Percentiles rank a stretch among this genome's conserved stretches.
Evolutionary conservation across 2,888 invertebrate genomes (phyloP).

Genomic region (Trisateles emortualis): DNA sequence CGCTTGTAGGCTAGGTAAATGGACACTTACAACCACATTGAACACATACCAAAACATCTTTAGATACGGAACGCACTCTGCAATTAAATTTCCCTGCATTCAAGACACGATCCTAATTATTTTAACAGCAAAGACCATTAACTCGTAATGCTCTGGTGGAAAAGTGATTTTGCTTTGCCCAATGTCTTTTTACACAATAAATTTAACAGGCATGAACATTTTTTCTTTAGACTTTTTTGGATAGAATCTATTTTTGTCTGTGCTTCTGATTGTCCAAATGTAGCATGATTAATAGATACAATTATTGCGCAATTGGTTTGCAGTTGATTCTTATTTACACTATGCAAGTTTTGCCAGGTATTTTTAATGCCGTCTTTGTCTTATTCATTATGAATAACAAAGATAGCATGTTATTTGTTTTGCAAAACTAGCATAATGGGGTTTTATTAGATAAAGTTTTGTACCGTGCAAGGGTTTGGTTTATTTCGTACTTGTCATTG

Average conservation of each 20-base stretch:
- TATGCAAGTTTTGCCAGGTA: background rate
- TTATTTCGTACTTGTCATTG: conserved; percentile 24
- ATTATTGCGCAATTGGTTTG: conserved; percentile 18
- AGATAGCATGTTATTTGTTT: background rate
- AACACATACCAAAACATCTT: conserved; percentile 11
- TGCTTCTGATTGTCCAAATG: conserved; percentile 34
- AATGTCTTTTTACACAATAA: conserved; percentile 25
- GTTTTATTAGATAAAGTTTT: conserved; percentile 13
- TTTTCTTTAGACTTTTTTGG: conserved; percentile 23
- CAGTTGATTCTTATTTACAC: background rate
- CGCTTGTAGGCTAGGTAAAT: conserved; percentile 15
- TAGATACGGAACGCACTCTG: conserved; percentile 16
- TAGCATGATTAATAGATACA: conserved; percentile 32
- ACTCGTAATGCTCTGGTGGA: conserved; percentile 17
- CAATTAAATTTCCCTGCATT: conserved; percentile 7
- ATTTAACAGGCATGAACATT: conserved; percentile 34
- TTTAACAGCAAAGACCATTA: conserved; percentile 24
- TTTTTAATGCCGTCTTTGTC: background rate
- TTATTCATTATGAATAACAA: background rate
- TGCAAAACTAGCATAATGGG: background rate
- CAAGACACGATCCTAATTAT: conserved; percentile 18
- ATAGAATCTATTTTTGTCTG: conserved; percentile 34
- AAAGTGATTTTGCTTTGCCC: conserved; percentile 16
- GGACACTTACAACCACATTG: conserved; percentile 10
- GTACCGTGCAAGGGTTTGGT: conserved; percentile 34